Evolutionary conservation across 2,797 vertebrate species (phyloP), one percentile per base, ranked within the genome.

Genomic region (Cheirogaleus major): DNA sequence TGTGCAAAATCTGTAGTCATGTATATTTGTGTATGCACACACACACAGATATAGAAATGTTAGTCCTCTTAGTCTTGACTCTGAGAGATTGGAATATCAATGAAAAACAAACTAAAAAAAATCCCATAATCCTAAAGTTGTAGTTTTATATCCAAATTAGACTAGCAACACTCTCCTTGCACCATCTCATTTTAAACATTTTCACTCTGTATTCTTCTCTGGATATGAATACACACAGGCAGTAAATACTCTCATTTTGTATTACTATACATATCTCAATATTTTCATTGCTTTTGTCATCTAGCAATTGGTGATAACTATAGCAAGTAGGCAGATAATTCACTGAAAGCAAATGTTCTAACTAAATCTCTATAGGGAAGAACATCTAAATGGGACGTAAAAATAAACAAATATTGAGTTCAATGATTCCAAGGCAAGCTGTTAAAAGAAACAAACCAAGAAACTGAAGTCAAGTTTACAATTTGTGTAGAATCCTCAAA

Each of bases 321-420:
- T 72, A 18, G 20, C 20, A 59, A 76, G 45, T 80, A 22, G 70
- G 82, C 45, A 93, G 82, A 95, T 15, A 43, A 96, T n/a, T 91
- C 65, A 38, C 41, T 52, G 43, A 12, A 91, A 76, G 52, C 43
- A 90, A 95, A 84, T 63, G 4, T 69, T 89, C 15, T 91, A 91
- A 96, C 48, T 69, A 80, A 93, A 43, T 75, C 65, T 95, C 72
- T 72, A 32, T 65, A 80, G 32, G n/a, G 48, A 96, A 89, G 17
- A 91, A 88, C 30, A 43, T 67, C 27, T 85, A 85, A 65, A 84
- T 81, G 57, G 45, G 11, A 38, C 27, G 30, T 3, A 76, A 38
- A 89, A 87, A 91, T 57, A 80, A 70, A 80, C 59, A 20, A 85
- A 65, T 10, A 57, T 13, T 41, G 38, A 87, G 35, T 85, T 88